Evolutionary conservation across 2,113 vertebrate species (phyloP).

Genomic region (Octodon degus): DNA sequence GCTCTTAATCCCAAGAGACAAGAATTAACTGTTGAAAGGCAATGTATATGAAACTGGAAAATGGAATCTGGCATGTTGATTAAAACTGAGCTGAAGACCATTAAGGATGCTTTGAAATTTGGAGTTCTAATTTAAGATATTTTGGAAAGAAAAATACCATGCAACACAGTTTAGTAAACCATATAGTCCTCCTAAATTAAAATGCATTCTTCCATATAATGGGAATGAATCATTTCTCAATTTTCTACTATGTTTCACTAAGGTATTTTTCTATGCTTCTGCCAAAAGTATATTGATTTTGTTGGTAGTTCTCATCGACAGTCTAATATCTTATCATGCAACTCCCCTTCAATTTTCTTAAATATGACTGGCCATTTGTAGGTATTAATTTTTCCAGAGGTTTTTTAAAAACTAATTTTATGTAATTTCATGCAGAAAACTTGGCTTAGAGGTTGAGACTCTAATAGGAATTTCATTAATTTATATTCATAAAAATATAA

Average conservation of each 20-base stretch:
- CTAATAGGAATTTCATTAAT: background rate
- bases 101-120: background rate
- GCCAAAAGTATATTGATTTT: background rate
- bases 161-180: background rate
- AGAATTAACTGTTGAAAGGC: background rate
- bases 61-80: background rate
- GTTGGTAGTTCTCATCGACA: background rate
- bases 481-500: background rate
- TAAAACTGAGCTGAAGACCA: background rate
- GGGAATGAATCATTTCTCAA: background rate
- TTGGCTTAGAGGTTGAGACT: background rate
- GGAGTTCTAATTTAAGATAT: background rate
- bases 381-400: slow-evolving; percentile 4
- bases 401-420: background rate
- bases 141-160: background rate
- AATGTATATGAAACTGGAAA: background rate
- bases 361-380: background rate
- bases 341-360: background rate
- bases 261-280: background rate
- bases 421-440: background rate
- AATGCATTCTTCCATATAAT: background rate
- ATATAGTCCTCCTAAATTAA: background rate
- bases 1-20: background rate
- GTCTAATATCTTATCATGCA: background rate
- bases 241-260: background rate